Base-by-base conservation (phyloP, 1,140 invertebrate genomes). In the Penaeus chinensis region DNA sequence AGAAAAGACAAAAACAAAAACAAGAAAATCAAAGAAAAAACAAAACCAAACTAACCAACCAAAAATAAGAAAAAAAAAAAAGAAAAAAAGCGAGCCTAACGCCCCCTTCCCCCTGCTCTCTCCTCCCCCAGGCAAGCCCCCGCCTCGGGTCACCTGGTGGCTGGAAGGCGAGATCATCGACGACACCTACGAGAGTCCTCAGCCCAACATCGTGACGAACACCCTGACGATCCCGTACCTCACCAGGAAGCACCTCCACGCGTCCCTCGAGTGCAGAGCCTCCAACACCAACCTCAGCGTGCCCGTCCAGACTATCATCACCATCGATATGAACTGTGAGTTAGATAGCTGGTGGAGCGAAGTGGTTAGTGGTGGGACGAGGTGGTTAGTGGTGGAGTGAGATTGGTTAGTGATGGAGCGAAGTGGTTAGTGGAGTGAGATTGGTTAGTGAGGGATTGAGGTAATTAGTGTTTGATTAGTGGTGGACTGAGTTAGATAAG, bases 191-290 rank as follows among this genome's bases (percentile, higher is more conserved):
- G 84, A 87, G 71, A 60, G 61, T 8, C 78, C 79, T 11, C 82
- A 60, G 19, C 94, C 94, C n/a, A 81, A 87, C 69, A 61, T 69
- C 60, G 88, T 86, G 47, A 79, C 84, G 63, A 90, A 90, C 89
- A 90, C 76, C n/a, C 87, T 92, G 24, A 76, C 91, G 47, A 90
- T 92, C n/a, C 69, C 82, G 8, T 32, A 77, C 24, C 89, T 92
- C 24, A 84, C 87, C 47, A 81, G 92, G 37, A 87, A 90, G 20
- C 91, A 92, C 81, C 89, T 92, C 32, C 88, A 91, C 47, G 89
- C 90, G 16, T 82, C 82, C 20, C 84, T 91, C 20, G 90, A 89
- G 32, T 92, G 92, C 86, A 89, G 90, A 81, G 92, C 91, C 2
- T 89, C 90, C 18, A 92, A 92, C 83, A 91, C 91, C 54, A 89